Evolutionary conservation across 1,140 invertebrate genomes (phyloP).

Genomic region (Acromyrmex charruanus): DNA sequence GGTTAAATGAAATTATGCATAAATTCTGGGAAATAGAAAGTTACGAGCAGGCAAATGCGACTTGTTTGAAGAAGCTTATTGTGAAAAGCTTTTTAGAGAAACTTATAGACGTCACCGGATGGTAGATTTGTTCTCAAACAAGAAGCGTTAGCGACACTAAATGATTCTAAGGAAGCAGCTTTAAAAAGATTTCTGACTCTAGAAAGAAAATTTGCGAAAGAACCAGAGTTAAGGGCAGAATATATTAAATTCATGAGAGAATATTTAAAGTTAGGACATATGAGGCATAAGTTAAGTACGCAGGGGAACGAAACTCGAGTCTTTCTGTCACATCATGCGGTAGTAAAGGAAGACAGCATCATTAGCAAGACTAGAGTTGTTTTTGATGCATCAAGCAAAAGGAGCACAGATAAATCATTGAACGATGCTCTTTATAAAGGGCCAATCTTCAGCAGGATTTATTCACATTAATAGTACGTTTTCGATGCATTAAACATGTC

Average conservation of each 20-base stretch:
- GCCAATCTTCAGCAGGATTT: background rate
- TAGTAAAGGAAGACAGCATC: background rate
- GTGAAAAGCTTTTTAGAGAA: too few relatives aligned
- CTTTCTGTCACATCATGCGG: background rate
- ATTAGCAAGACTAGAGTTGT: background rate
- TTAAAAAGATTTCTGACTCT: too few relatives aligned
- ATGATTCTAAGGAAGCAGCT: too few relatives aligned
- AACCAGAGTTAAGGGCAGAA: background rate
- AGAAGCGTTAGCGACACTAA: too few relatives aligned
- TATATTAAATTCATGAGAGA: background rate
- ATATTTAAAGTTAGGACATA: background rate
- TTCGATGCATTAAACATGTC: background rate
- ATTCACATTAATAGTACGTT: background rate
- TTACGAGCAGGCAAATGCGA: too few relatives aligned
- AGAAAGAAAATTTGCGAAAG: too few relatives aligned
- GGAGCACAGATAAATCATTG: background rate
- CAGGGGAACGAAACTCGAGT: background rate
- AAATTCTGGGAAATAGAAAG: too few relatives aligned
- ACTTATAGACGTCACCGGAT: too few relatives aligned
- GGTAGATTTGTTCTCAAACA: too few relatives aligned
- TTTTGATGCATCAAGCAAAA: background rate
- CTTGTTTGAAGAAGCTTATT: too few relatives aligned
- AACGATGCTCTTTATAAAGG: background rate
- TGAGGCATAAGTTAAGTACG: background rate
- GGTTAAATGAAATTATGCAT: too few relatives aligned